phyloP scores from a whole-genome alignment of 2,888 invertebrate species.

The Antheraea yamamai region DNA sequence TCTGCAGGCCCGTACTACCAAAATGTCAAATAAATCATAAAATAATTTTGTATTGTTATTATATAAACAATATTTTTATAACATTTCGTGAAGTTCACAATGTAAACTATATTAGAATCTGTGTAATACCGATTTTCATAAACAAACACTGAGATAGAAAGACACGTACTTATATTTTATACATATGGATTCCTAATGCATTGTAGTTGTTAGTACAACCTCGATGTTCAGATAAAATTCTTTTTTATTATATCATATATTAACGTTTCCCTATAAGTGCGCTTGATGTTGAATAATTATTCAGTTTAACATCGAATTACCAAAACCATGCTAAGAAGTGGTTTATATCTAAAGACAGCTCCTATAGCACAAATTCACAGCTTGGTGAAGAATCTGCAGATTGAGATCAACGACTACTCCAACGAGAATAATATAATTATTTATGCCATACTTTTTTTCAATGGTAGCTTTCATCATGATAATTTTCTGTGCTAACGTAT shows the following conservation, averaged over 20 bases:
- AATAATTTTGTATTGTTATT: neutral
- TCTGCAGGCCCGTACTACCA: neutral
- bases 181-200: too few species aligned
- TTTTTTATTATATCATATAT: neutral
- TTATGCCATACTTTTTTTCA: neutral
- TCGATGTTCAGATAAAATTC: neutral
- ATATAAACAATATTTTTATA: too few species aligned
- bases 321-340: neutral
- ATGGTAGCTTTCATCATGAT: neutral
- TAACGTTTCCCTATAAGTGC: neutral
- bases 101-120: neutral
- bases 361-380: neutral
- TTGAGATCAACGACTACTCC: neutral
- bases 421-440: neutral
- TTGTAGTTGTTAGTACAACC: neutral
- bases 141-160: neutral
- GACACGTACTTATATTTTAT: too few species aligned
- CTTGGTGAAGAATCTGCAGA: neutral
- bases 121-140: neutral
- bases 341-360: neutral
- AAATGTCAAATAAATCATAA: neutral
- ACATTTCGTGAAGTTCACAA: neutral
- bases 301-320: neutral
- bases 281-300: neutral
- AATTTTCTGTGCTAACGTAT: neutral